Conservation (phyloP, 2,113 vertebrate genomes). For the Scortum barcoo region DNA sequence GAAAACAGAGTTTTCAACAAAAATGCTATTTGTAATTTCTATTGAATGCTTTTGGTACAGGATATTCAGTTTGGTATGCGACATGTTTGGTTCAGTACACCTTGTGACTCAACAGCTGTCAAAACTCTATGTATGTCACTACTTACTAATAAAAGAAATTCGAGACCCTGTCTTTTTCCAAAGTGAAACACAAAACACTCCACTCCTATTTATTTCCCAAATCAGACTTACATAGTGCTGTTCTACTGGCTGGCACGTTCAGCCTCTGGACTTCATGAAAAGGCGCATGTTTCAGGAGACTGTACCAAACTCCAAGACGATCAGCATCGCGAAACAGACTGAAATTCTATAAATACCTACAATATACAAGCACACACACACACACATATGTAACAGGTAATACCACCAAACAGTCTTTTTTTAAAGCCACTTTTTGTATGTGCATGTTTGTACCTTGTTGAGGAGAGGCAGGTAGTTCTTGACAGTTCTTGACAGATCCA, state of each 20-base stretch:
- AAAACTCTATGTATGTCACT: no score
- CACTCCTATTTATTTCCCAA: no score
- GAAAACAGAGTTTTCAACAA: no score
- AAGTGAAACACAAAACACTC: no score
- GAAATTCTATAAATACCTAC: constrained; percentile 69
- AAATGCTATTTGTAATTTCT: no score
- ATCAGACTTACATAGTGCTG: constrained; percentile 10
- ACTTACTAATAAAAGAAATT: no score
- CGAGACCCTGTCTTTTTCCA: no score
- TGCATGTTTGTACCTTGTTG: constrained; percentile 60
- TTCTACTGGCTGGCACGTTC: rapidly evolving
- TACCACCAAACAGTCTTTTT: background rate
- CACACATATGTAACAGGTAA: rapidly evolving
- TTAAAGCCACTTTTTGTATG: background rate
- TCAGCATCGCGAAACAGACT: constrained; percentile 7
- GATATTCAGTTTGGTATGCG: no score
- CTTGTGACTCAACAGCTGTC: no score
- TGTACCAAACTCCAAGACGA: constrained; percentile 66
- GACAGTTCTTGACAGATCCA: rapidly evolving
- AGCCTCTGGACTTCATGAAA: constrained; percentile 28
- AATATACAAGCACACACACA: background rate
- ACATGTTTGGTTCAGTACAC: no score
- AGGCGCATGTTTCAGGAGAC: constrained; percentile 15
- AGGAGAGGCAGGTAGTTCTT: constrained; percentile 72
- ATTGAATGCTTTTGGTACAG: no score